Base-by-base conservation (phyloP, 2,797 vertebrate genomes). In the Austrolebias charrua region DNA sequence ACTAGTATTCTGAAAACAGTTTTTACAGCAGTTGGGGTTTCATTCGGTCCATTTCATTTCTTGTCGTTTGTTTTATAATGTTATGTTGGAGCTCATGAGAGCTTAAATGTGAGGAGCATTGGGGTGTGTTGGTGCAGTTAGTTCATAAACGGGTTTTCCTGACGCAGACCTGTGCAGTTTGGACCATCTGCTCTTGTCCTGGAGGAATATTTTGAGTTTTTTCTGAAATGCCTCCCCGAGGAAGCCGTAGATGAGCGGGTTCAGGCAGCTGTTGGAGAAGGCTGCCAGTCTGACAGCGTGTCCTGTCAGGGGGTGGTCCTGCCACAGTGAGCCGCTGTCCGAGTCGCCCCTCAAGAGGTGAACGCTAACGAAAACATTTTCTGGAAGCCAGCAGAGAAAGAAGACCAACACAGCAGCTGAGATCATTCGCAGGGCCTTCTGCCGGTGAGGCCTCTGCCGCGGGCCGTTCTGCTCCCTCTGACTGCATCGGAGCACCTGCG, bases 261-360 rank as follows among this genome's bases (percentile, higher is more conserved):
- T 98, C 55, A 98, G 84, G 68, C 96, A 98, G 91, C 95, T 97
- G 55, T 98, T 97, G 14, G 95, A 95, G 75, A 97, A 98, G 3
- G 95, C 96, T 0, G 95, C 96, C 0, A 98, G 88, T 79, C 94
- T 95, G 67, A 97, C 95, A 0, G 95, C 88, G 0, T 98, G 96
- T 42, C 94, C 93, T 0, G 90, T 94, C 60, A 96, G 80, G 0
- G 96, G 96, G 53, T 96, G 93, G 55, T 94, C 91, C 0, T 95
- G 94, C 71, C 94, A 93, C 73, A 96, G 91, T 0, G 94, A 94
- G 67, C 87, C 81, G 14, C 87, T 83, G 50, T 90, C 86, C 0
- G 75, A 79, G 2, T 88, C 75, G 1, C 89, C 90, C 47, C 91
- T 92, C 20, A 98, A 89, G 0, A 98, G 94, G 20, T 95, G 94